Conservation (phyloP, 2,888 invertebrate genomes). For the Caenorhabditis afra region DNA sequence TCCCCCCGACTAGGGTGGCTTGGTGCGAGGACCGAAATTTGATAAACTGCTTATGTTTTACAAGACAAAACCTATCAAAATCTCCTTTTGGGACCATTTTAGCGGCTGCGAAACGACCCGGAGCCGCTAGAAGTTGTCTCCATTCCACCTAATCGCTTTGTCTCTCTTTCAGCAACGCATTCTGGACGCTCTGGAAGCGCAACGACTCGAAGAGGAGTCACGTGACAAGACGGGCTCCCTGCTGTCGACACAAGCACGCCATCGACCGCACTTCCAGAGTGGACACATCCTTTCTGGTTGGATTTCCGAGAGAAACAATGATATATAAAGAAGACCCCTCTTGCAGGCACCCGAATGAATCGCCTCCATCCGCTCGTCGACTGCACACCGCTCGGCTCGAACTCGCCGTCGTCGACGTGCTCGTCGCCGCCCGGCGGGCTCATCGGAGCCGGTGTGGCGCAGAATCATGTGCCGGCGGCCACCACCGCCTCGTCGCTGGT, state of each 20-base stretch:
- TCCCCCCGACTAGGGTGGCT: too few species aligned
- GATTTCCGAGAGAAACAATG: too few species aligned
- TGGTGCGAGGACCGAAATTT: too few species aligned
- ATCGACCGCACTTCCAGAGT: conserved; percentile 59
- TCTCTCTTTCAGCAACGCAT: conserved; percentile 62
- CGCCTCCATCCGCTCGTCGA: conserved; percentile 58
- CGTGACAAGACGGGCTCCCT: conserved; percentile 55
- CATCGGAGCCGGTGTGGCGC: conserved; percentile 20
- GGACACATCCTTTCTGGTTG: conserved; percentile 49
- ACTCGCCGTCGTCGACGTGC: conserved; percentile 74
- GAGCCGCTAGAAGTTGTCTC: too few species aligned
- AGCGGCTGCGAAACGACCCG: too few species aligned
- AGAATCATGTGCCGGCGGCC: conserved; percentile 11
- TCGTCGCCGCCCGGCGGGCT: conserved; percentile 73
- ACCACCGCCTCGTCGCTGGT: conserved; percentile 38
- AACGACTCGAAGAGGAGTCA: conserved; percentile 57
- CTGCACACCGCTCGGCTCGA: conserved; percentile 61
- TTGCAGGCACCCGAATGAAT: conserved; percentile 47
- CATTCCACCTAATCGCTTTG: too few species aligned
- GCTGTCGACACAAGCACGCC: conserved; percentile 49
- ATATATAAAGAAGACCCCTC: too few species aligned
- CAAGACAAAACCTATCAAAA: too few species aligned
- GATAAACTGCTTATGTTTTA: too few species aligned
- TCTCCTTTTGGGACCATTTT: too few species aligned
- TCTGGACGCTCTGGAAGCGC: conserved; percentile 55